Base-by-base conservation (phyloP, 2,888 invertebrate genomes). In the Stenotaenia linearis region DNA sequence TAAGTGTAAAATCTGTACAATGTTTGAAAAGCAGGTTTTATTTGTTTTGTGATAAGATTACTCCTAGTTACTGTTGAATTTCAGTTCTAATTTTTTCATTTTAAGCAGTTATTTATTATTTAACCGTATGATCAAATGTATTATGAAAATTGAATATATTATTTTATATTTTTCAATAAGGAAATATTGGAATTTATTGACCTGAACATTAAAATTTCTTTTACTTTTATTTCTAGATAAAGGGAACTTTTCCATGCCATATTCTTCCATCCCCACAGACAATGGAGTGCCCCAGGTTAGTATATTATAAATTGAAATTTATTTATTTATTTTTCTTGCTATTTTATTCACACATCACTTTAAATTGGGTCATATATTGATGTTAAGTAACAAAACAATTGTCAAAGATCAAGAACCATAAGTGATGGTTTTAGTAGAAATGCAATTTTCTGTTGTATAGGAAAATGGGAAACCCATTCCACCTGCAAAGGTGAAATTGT, bases 181-280 rank as follows among this genome's bases (percentile, higher is more conserved):
- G 28, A 74, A 30, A 21, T 23, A 3, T 23, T 32, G 15, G 12
- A 74, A 74, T 1, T 15, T 5, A n/a, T 74, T 28, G 32, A 30
- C 28, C 12, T 23, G 1, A 23, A 74, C 12, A 74, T 74, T 74
- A 30, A 74, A 74, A 25, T 12, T 69, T 77, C 35, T 50, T 2
- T 23, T 77, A 50, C 45, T 45, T 77, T 45, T 45, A 77, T 23
- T 45, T 86, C 40, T 87, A 90, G 91, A 93, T 88, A 93, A 93
- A 88, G 89, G 76, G 45, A 80, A 79, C 79, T 80, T 79, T 79
- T 79, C 80, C 23, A 50, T 79, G 80, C 74, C 78, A 37, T 80
- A 80, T 37, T 28, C 78, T 32, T 79, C 80, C 74, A 40, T 79
- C 23, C 56, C 80, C 32, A 30, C 78, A 35, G 80, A 80, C 74